Evolutionary conservation across 2,113 vertebrate species (phyloP).

Genomic region (Cnemophilus loriae): DNA sequence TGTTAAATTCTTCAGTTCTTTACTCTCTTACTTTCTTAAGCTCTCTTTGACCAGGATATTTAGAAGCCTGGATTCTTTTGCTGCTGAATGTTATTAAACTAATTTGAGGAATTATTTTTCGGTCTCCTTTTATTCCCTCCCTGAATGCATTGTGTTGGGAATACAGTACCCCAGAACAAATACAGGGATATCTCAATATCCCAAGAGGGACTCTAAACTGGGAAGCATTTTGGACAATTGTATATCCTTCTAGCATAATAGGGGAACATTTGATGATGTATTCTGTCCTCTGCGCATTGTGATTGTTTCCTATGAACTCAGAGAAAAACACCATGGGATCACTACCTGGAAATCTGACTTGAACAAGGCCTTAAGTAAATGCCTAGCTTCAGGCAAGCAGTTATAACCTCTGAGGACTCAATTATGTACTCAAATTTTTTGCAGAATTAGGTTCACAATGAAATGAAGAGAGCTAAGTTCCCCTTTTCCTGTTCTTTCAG

Average conservation of each 20-base stretch:
- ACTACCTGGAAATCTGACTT: background rate
- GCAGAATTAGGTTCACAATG: background rate
- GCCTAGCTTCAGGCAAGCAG: background rate
- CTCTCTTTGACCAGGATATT: background rate
- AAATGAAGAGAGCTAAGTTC: background rate
- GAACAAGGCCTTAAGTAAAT: background rate
- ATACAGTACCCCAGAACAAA: background rate
- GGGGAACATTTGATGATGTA: background rate
- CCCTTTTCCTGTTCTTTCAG: background rate
- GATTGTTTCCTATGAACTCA: background rate
- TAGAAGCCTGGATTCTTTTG: background rate
- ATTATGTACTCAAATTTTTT: background rate
- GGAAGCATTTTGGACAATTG: background rate
- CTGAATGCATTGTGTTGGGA: background rate
- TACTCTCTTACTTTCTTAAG: background rate
- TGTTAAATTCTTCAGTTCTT: background rate
- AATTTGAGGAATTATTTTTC: background rate
- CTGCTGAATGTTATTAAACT: background rate
- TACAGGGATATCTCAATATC: background rate
- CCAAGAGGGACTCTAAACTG: background rate
- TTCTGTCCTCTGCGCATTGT: background rate
- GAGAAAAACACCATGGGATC: background rate
- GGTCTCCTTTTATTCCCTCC: background rate
- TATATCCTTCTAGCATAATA: background rate
- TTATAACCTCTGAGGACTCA: background rate